phyloP scores from a whole-genome alignment of 2,888 invertebrate genomes.

The Xestia rhomboidea region DNA sequence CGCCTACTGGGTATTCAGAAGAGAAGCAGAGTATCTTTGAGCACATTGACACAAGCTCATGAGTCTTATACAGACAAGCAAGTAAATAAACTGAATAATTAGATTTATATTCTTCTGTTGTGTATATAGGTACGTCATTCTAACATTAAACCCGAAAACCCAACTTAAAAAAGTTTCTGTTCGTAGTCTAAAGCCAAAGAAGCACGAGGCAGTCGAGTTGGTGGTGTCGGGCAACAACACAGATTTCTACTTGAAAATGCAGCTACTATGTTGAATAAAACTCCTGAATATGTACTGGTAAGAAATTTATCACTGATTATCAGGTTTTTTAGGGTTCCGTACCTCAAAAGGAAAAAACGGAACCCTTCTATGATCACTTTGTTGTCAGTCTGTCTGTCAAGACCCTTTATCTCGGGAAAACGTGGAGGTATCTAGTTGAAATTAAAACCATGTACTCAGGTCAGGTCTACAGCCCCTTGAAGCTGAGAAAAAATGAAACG shows the following conservation, averaged over 20 bases:
- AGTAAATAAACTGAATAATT: constrained; percentile 80
- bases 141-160: not conserved
- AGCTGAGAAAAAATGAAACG: too few relatives aligned
- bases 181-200: constrained; percentile 92
- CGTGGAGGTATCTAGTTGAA: too few relatives aligned
- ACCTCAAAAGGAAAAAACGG: too few relatives aligned
- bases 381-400: too few relatives aligned
- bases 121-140: not conserved
- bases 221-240: constrained; percentile 87
- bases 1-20: constrained; percentile 83
- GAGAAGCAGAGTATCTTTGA: constrained; percentile 85
- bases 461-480: too few relatives aligned
- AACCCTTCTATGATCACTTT: too few relatives aligned
- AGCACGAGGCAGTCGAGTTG: constrained; percentile 88
- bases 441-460: too few relatives aligned
- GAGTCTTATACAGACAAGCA: constrained; percentile 89
- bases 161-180: constrained; percentile 54
- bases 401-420: too few relatives aligned
- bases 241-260: constrained; percentile 93
- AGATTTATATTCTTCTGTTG: constrained; percentile 72
- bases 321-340: too few relatives aligned
- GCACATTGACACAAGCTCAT: constrained; percentile 82
- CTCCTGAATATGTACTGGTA: constrained; percentile 90
- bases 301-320: too few relatives aligned
- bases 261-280: constrained; percentile 89